Conservation (phyloP, 2,113 vertebrate species). For the Calyptommatus sinebrachiatus region DNA sequence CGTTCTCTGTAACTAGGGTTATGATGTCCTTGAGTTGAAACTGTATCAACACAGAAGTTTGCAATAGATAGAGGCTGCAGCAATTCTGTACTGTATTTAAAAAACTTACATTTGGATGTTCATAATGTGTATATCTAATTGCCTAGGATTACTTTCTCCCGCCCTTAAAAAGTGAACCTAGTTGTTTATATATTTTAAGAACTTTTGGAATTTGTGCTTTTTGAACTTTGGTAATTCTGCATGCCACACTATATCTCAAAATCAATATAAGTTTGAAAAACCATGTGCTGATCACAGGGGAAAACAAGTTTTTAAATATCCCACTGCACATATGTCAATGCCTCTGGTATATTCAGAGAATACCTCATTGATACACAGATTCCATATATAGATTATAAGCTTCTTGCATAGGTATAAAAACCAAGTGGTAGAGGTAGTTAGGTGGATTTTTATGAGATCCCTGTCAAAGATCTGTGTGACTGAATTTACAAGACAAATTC, state of each 20-base stretch:
- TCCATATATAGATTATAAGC: not conserved
- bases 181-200: conserved; percentile 14
- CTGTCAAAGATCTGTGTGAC: not conserved
- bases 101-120: not conserved
- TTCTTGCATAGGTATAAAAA: not conserved
- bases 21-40: not conserved
- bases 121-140: not conserved
- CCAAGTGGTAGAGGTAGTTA: not conserved
- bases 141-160: not conserved
- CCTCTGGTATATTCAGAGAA: not conserved
- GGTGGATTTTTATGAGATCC: not conserved
- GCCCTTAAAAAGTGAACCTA: not conserved
- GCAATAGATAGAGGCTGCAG: not conserved
- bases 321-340: not conserved
- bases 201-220: not conserved
- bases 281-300: not conserved
- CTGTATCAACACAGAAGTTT: not conserved
- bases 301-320: not conserved
- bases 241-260: not conserved
- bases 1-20: not conserved
- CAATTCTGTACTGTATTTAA: not conserved
- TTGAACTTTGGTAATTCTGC: too few species aligned
- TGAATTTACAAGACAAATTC: not conserved
- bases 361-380: not conserved
- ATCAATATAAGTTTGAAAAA: not conserved